A percentile compares a stretch with the other conserved stretches of the same genome.
phyloP scores from a whole-genome alignment of 2,888 invertebrate species.

The Selenia dentaria region DNA sequence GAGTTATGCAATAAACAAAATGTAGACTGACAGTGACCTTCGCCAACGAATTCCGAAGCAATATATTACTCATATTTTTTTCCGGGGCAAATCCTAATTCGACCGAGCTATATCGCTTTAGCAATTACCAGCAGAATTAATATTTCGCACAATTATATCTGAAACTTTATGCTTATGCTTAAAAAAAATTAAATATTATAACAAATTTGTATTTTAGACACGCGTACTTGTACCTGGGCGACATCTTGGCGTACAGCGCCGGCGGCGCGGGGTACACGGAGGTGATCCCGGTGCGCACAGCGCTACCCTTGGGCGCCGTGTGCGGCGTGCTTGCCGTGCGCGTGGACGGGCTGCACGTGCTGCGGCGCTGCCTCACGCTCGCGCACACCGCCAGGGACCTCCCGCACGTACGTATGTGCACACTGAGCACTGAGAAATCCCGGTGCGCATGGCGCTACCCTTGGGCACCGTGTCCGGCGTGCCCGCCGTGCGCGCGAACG shows the following conservation, averaged over 20 bases:
- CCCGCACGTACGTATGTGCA: neutral
- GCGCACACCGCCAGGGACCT: constrained; percentile 9
- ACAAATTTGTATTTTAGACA: no score
- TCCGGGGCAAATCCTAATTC: no score
- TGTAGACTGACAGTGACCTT: no score
- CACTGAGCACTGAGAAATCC: no score
- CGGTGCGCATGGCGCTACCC: constrained; percentile 35
- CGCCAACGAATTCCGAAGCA: no score
- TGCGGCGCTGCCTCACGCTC: constrained; percentile 38
- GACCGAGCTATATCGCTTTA: no score
- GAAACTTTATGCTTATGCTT: no score
- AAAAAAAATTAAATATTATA: no score
- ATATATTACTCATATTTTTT: no score
- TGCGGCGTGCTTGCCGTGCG: constrained; percentile 60
- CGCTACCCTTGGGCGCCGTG: constrained; percentile 28
- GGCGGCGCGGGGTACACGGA: constrained; percentile 50
- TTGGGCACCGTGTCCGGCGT: constrained; percentile 48
- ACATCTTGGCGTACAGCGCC: constrained; percentile 48
- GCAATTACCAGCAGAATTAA: no score
- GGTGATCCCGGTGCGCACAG: constrained; percentile 47
- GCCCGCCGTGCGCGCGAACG: constrained; percentile 53
- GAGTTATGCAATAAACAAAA: no score
- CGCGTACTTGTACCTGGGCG: constrained; percentile 59
- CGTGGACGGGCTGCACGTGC: constrained; percentile 48
- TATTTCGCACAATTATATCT: no score